Evolutionary conservation across 2,113 vertebrate genomes (phyloP), one percentile per base, ranked within the genome.

Genomic region (Sphaerodactylus townsendi): DNA sequence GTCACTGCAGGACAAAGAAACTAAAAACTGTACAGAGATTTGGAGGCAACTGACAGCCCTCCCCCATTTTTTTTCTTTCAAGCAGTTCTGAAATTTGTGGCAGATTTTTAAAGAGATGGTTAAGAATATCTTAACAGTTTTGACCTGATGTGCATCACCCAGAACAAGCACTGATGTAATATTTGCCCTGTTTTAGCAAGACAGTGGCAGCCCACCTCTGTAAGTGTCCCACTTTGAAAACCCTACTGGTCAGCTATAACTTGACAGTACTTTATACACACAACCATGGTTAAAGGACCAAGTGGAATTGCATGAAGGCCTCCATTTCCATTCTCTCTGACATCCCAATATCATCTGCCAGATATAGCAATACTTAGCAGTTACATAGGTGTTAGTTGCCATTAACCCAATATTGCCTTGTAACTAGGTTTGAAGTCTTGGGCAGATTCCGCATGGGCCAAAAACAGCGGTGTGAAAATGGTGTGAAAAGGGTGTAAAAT

Each of bases 1-100:
- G 19, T 21, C 77, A 10, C 17, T 30, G 85, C 50, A 79, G 83
- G 84, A 71, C 82, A 85, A 85, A 85, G 21, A 53, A 83, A 71
- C 50, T 88, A 39, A 77, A 46, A 87, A 2, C n/a, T 79, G 88
- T 75, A 73, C 1, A 23, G 21, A 56, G 65, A 53, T 37, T 66
- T 72, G 72, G 48, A 77, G 46, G 62, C 69, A 44, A 44, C 39
- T 65, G 73, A 82, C 2, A 25, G 35, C 5, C 41, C 39, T 68
- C 77, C 15, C 5, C 64, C 68, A 77, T 56, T 66, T 71, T 77
- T 23, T n/a, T 6, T 77, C 6, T 33, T 62, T 48, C 59, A 15
- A 66, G 59, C 71, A 50, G n/a, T 66, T 83, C 59, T 77, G 73
- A 68, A 76, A 10, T 68, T 76, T 66, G 46, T 33, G 50, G 82